phyloP scores from a whole-genome alignment of 2,888 invertebrate species.

The Cantharis rustica region DNA sequence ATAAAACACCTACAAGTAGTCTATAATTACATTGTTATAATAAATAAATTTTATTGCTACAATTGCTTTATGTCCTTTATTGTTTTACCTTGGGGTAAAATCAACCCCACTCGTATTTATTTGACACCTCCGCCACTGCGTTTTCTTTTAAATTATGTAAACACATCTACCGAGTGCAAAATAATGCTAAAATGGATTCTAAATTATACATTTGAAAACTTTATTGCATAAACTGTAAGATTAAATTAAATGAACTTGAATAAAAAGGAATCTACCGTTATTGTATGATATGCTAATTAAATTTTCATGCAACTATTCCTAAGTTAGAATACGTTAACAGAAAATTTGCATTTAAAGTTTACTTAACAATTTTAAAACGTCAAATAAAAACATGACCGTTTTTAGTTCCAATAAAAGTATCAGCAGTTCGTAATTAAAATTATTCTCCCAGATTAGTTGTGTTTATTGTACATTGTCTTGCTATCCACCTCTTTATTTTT shows the following conservation, averaged over 20 bases:
- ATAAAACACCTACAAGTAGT: constrained; percentile 39
- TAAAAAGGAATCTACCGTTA: background rate
- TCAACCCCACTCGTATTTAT: background rate
- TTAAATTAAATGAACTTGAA: background rate
- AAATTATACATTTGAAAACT: background rate
- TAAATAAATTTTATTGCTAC: background rate
- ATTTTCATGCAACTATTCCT: background rate
- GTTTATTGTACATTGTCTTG: background rate
- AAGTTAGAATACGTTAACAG: background rate
- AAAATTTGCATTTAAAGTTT: background rate
- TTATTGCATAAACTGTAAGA: background rate
- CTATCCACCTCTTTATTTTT: background rate
- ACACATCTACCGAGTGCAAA: background rate
- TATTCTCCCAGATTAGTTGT: background rate
- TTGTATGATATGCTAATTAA: background rate
- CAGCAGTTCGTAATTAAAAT: background rate
- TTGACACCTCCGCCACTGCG: background rate
- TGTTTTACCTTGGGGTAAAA: background rate
- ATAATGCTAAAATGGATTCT: background rate
- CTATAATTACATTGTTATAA: constrained; percentile 25
- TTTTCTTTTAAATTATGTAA: background rate
- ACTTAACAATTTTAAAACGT: background rate
- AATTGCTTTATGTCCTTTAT: background rate
- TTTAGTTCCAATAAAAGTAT: background rate
- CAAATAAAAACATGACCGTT: background rate